Conservation (phyloP, 2,888 invertebrate genomes). For the Allygus modestus region DNA sequence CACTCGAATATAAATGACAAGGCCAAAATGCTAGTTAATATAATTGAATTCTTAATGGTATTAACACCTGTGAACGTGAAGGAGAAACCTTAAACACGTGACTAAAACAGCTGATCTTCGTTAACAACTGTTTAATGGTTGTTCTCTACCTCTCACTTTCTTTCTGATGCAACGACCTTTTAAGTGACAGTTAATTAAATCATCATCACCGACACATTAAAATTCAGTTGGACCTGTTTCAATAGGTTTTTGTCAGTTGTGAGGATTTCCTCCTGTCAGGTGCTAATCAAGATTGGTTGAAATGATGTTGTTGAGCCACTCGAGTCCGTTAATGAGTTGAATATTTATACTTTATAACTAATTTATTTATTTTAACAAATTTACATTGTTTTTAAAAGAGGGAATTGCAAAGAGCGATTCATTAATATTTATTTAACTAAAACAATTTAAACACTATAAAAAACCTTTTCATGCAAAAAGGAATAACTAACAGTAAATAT, state of each 20-base stretch:
- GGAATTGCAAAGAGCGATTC: no score
- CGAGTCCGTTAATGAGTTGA: no score
- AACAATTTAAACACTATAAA: no score
- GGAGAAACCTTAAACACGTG: not conserved
- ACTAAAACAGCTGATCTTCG: not conserved
- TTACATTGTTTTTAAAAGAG: no score
- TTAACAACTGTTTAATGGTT: constrained; percentile 31
- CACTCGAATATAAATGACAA: constrained; percentile 14
- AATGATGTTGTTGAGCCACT: no score
- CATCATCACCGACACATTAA: not conserved
- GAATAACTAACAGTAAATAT: no score
- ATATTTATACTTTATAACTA: no score
- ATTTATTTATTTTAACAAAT: no score
- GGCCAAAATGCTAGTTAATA: not conserved
- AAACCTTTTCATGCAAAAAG: no score
- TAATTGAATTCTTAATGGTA: constrained; percentile 39
- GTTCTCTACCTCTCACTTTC: constrained; percentile 14
- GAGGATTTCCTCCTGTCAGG: not conserved
- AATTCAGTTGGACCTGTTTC: constrained; percentile 4
- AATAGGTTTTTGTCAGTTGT: not conserved
- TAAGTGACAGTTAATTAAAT: constrained; percentile 35
- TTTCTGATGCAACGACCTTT: constrained; percentile 27
- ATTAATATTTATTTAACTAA: no score
- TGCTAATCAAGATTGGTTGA: no score
- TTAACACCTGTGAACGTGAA: constrained; percentile 6